Evolutionary conservation across 1,140 invertebrate genomes (phyloP).

Genomic region (Penaeus japonicus): DNA sequence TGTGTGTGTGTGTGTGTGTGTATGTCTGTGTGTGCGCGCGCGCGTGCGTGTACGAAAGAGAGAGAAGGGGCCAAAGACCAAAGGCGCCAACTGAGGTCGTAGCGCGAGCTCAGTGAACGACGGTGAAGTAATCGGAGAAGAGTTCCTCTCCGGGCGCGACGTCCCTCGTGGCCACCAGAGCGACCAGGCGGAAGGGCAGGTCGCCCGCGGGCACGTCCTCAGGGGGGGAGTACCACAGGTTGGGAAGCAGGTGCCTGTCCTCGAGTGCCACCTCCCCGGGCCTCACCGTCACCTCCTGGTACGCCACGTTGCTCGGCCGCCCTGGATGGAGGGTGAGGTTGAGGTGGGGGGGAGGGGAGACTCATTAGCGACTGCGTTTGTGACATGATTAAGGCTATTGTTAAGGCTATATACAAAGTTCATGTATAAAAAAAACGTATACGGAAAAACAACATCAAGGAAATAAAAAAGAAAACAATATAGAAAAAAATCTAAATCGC

Average conservation of each 20-base stretch:
- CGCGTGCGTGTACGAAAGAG: no score
- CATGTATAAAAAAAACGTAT: no score
- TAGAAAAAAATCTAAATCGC: no score
- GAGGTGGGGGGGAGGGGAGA: no score
- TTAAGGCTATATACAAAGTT: no score
- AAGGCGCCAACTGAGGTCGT: background rate
- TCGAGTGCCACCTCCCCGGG: conserved; percentile 19
- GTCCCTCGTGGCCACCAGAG: conserved; percentile 53
- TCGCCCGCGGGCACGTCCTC: background rate
- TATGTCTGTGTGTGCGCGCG: no score
- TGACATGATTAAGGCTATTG: no score
- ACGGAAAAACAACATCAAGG: no score
- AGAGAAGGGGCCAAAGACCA: no score
- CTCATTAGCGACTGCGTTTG: no score
- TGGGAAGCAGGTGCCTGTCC: conserved; percentile 47
- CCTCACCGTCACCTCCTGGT: conserved; percentile 56
- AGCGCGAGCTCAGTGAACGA: conserved; percentile 32
- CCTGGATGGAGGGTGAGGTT: conserved; percentile 19
- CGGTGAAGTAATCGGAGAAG: conserved; percentile 58
- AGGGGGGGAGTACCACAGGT: conserved; percentile 54
- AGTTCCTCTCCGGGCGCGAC: conserved; percentile 49
- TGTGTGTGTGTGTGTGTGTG: no score
- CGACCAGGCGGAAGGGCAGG: conserved; percentile 48
- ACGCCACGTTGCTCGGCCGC: conserved; percentile 57
- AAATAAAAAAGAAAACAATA: no score